These are phyloP conservation scores for Pedicia rivosa DNA, from an alignment of 2,888 invertebrate genomes.

Conservation along the genomic window DNA sequence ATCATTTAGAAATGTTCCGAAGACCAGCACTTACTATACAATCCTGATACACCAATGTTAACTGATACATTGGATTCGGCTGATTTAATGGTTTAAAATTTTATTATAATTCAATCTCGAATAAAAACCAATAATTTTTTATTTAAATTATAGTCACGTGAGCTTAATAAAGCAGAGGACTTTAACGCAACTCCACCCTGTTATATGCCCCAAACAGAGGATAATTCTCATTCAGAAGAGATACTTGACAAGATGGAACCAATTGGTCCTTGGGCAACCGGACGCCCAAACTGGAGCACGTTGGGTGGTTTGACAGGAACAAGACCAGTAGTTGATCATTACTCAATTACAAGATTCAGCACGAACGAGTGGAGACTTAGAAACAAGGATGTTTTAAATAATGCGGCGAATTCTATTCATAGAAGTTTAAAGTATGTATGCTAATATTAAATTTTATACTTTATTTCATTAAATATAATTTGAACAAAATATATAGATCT, in stretches of 20 bases:
- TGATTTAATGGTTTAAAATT: neutral
- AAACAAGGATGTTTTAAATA: slow-evolving; percentile 37
- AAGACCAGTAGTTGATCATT: slow-evolving; percentile 56
- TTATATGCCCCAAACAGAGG: slow-evolving; percentile 41
- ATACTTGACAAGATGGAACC: slow-evolving; percentile 32
- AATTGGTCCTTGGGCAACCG: slow-evolving; percentile 50
- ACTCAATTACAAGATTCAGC: slow-evolving; percentile 55
- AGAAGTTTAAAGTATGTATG: slow-evolving; percentile 35
- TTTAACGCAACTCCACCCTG: slow-evolving; percentile 29
- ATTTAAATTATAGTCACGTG: neutral
- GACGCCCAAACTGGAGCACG: slow-evolving; percentile 57
- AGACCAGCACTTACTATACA: neutral
- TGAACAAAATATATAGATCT: slow-evolving; percentile 26
- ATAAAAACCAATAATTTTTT: neutral
- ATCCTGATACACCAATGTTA: slow-evolving; percentile 1
- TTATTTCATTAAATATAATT: too few relatives aligned
- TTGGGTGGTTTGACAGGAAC: slow-evolving; percentile 53
- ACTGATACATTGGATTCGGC: neutral
- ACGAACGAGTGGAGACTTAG: slow-evolving; percentile 54
- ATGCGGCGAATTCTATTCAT: slow-evolving; percentile 27
- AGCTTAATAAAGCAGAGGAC: slow-evolving; percentile 14
- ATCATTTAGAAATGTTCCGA: neutral
- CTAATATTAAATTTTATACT: too few relatives aligned
- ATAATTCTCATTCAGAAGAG: slow-evolving; percentile 26
- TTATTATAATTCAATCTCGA: too few relatives aligned